These are phyloP conservation scores for Brevimyrus niger DNA, from an alignment of 2,113 vertebrate genomes.

Conservation along the genomic window DNA sequence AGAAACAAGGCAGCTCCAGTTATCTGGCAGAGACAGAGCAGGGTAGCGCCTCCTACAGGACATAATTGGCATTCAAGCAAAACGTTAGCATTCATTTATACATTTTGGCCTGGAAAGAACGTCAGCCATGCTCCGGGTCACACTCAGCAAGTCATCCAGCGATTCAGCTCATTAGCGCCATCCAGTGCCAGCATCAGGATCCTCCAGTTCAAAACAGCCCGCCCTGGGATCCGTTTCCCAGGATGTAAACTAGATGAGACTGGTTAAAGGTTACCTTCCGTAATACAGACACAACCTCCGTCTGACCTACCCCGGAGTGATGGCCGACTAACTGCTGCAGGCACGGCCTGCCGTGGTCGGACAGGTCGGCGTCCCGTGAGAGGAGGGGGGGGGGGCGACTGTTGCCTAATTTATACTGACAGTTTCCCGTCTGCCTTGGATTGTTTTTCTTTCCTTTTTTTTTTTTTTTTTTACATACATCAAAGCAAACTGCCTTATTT, in stretches of 20 bases:
- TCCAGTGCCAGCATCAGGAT: neutral
- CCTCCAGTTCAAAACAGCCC: neutral
- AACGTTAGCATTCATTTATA: neutral
- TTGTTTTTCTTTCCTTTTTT: too few species aligned
- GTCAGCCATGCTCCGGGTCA: neutral
- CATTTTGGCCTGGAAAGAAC: neutral
- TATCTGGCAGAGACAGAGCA: neutral
- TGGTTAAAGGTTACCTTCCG: neutral
- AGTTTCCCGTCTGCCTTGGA: neutral
- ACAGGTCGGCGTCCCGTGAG: neutral
- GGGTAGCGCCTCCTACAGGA: neutral
- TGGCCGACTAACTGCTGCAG: neutral
- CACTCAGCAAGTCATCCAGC: neutral
- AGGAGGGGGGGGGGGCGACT: neutral
- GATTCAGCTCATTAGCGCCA: neutral
- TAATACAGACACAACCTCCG: neutral
- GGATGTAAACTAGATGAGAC: neutral
- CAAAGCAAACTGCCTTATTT: neutral
- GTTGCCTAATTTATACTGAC: neutral
- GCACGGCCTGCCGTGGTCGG: neutral
- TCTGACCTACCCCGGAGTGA: neutral
- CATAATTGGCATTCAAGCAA: neutral
- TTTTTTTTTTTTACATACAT: neutral
- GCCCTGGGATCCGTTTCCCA: neutral
- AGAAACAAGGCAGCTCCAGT: slow-evolving; percentile 25